A percentile compares a stretch with the other conserved stretches of the same genome.
Conservation (phyloP, 1,140 invertebrate species). For the Thrips palmi region DNA sequence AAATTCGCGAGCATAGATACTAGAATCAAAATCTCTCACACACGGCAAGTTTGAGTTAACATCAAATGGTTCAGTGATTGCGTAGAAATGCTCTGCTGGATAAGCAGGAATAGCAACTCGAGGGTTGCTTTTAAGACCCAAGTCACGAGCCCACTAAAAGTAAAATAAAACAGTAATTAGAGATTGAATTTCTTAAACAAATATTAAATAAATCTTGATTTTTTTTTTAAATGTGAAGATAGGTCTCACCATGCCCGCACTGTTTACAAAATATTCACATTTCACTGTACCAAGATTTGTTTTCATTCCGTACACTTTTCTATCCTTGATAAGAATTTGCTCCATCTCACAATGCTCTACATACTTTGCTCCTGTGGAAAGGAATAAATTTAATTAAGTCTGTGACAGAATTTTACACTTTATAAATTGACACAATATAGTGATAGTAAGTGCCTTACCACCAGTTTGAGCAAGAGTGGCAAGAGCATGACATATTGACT, state of each 20-base stretch:
- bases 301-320: slow-evolving; percentile 33
- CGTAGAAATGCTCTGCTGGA: slow-evolving; percentile 49
- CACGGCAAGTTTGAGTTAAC: slow-evolving; percentile 26
- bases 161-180: slow-evolving; percentile 6
- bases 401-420: neutral
- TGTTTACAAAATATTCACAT: slow-evolving; percentile 57
- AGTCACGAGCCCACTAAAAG: slow-evolving; percentile 41
- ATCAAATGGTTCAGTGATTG: slow-evolving; percentile 32
- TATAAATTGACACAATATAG: slow-evolving; percentile 1
- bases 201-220: slow-evolving; percentile 9
- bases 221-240: slow-evolving; percentile 4
- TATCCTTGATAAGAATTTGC: slow-evolving; percentile 36
- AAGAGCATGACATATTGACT: slow-evolving; percentile 37
- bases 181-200: slow-evolving; percentile 2
- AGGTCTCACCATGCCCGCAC: slow-evolving; percentile 43
- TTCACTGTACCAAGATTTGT: slow-evolving; percentile 37
- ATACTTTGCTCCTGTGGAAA: slow-evolving; percentile 30
- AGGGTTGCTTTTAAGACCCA: slow-evolving; percentile 40
- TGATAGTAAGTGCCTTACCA: slow-evolving; percentile 25
- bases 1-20: slow-evolving; percentile 37
- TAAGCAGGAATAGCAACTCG: slow-evolving; percentile 48
- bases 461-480: slow-evolving; percentile 35
- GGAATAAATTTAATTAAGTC: neutral
- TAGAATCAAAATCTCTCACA: slow-evolving; percentile 49
- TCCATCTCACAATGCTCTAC: slow-evolving; percentile 38